A percentile compares a stretch with the other conserved stretches of the same genome.
Evolutionary conservation across 2,888 invertebrate species (phyloP).

Genomic region (Parnassius smintheus): DNA sequence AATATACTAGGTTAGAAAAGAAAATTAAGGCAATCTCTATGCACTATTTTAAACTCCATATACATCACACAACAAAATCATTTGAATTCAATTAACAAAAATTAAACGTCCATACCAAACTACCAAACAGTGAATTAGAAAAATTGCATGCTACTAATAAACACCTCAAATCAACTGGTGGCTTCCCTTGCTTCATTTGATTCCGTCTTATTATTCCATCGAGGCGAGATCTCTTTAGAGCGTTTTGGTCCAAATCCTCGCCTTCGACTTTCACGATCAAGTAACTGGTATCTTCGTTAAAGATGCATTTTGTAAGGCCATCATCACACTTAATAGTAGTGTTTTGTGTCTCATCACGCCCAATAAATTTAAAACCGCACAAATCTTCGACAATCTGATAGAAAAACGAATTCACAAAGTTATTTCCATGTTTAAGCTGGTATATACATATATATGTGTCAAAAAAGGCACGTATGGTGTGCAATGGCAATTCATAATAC

Average conservation of each 20-base stretch:
- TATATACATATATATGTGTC: no score
- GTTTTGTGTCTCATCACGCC: conserved; percentile 38
- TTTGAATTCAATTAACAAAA: no score
- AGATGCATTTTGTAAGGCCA: conserved; percentile 52
- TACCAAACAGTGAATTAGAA: no score
- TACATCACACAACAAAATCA: no score
- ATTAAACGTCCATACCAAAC: no score
- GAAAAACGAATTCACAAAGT: neutral
- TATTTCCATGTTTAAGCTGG: no score
- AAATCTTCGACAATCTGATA: conserved; percentile 50
- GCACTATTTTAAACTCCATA: no score
- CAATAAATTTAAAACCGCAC: conserved; percentile 60
- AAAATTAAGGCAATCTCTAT: no score
- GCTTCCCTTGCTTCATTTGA: conserved; percentile 50
- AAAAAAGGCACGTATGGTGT: no score
- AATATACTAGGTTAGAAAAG: no score
- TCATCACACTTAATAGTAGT: conserved; percentile 43
- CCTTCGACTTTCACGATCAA: conserved; percentile 62
- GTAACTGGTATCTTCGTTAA: conserved; percentile 58
- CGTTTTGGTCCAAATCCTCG: conserved; percentile 41
- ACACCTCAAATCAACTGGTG: conserved; percentile 63
- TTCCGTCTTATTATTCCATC: conserved; percentile 47
- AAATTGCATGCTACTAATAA: neutral
- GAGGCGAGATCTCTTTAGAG: conserved; percentile 43
- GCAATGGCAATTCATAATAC: no score